A percentile compares a stretch with the other conserved stretches of the same genome.
Conservation (phyloP, 2,888 invertebrate genomes). For the Caenorhabditis sp. region DNA sequence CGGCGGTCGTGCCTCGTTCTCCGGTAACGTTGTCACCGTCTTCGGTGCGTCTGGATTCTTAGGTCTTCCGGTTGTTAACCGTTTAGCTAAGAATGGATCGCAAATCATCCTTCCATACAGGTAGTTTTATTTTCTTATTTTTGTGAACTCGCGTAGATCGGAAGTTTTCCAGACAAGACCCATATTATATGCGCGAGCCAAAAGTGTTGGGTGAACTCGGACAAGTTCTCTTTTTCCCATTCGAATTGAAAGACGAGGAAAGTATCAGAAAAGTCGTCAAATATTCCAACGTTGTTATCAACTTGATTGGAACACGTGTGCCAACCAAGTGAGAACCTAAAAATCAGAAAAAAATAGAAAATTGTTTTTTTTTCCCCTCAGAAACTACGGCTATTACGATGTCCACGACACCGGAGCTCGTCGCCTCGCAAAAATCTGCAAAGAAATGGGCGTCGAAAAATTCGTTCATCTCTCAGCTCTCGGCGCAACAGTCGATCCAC, state of each 20-base stretch:
- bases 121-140: conserved; percentile 73
- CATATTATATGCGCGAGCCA: conserved; percentile 81
- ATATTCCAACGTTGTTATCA: conserved; percentile 96
- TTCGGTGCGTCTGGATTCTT: conserved; percentile 82
- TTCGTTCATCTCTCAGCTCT: conserved; percentile 90
- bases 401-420: conserved; percentile 87
- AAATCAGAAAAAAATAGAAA: no score
- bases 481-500: conserved; percentile 81
- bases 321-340: conserved; percentile 84
- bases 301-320: conserved; percentile 88
- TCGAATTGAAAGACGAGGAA: conserved; percentile 84
- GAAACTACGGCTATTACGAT: conserved; percentile 84
- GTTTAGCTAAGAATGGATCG: conserved; percentile 77
- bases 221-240: conserved; percentile 75
- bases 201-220: conserved; percentile 90
- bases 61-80: conserved; percentile 86
- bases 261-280: conserved; percentile 80
- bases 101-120: conserved; percentile 92
- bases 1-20: conserved; percentile 84
- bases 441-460: conserved; percentile 84
- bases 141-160: conserved; percentile 6
- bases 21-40: conserved; percentile 95
- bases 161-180: conserved; percentile 74
- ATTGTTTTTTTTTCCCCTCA: no score
- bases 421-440: conserved; percentile 80